Conservation (phyloP, 2,888 invertebrate species). For the Athalia cordata region DNA sequence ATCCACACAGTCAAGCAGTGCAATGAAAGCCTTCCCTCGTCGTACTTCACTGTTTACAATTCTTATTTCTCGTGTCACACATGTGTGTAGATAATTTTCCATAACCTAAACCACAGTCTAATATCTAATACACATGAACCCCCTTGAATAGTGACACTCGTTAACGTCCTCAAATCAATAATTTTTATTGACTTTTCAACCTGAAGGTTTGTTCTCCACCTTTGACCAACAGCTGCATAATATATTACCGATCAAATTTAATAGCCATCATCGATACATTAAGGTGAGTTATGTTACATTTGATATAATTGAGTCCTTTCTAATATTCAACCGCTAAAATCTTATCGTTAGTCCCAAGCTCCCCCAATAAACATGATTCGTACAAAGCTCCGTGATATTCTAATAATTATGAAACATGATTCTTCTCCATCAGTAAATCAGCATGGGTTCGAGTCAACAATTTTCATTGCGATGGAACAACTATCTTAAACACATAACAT, state of each 20-base stretch:
- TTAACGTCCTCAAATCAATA: constrained; percentile 27
- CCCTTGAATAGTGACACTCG: neutral
- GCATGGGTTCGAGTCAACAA: constrained; percentile 82
- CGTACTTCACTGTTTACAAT: constrained; percentile 47
- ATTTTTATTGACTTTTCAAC: constrained; percentile 38
- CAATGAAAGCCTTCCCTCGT: constrained; percentile 61
- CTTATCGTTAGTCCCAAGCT: too few species aligned
- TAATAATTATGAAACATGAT: too few species aligned
- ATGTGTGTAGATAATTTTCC: constrained; percentile 9
- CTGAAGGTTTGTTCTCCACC: neutral
- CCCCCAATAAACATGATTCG: too few species aligned
- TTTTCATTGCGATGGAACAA: constrained; percentile 93
- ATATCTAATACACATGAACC: constrained; percentile 2
- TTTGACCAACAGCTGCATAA: too few species aligned
- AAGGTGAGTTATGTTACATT: too few species aligned
- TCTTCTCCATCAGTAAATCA: constrained; percentile 53
- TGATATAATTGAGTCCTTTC: too few species aligned
- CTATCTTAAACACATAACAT: constrained; percentile 87
- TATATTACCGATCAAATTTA: too few species aligned
- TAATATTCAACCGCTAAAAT: too few species aligned
- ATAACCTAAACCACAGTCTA: neutral
- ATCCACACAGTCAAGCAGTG: constrained; percentile 51
- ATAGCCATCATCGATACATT: too few species aligned
- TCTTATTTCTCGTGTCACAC: constrained; percentile 51
- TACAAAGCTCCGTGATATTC: too few species aligned